Conservation (phyloP, 2,888 invertebrate species). For the Conchocele bisecta region DNA sequence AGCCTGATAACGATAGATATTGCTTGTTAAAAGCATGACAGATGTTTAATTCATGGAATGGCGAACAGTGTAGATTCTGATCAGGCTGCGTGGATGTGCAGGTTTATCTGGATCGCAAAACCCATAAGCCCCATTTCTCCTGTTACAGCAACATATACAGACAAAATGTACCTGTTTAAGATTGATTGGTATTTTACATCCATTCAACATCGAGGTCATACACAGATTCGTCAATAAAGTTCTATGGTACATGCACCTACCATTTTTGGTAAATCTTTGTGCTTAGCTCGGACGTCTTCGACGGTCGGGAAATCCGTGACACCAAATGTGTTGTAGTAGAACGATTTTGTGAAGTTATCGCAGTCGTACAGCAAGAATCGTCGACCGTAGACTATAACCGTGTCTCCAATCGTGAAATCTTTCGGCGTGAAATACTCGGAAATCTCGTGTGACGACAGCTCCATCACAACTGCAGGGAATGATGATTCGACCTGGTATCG, state of each 20-base stretch:
- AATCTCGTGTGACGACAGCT: slow-evolving; percentile 88
- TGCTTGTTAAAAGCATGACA: too few species aligned
- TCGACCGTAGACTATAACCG: slow-evolving; percentile 82
- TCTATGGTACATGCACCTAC: slow-evolving; percentile 67
- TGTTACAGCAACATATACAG: too few species aligned
- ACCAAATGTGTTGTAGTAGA: slow-evolving; percentile 85
- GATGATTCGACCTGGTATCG: slow-evolving; percentile 77
- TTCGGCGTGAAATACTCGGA: slow-evolving; percentile 90
- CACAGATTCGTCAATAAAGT: neutral
- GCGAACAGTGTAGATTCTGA: too few species aligned
- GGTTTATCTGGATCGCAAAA: too few species aligned
- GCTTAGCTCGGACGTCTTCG: slow-evolving; percentile 74
- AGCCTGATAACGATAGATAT: too few species aligned
- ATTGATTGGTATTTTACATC: too few species aligned
- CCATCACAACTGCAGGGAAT: slow-evolving; percentile 86
- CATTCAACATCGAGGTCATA: too few species aligned
- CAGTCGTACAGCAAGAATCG: slow-evolving; percentile 90
- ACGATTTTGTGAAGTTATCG: slow-evolving; percentile 91
- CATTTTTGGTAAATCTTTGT: slow-evolving; percentile 77
- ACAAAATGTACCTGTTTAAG: too few species aligned
- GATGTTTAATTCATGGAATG: too few species aligned
- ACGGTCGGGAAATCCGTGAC: slow-evolving; percentile 82
- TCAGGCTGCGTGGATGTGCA: too few species aligned
- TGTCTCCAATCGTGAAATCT: slow-evolving; percentile 90
- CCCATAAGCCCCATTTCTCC: too few species aligned